Base-by-base conservation (phyloP, 2,888 invertebrate species). In the Mesopsocus fuscifrons region DNA sequence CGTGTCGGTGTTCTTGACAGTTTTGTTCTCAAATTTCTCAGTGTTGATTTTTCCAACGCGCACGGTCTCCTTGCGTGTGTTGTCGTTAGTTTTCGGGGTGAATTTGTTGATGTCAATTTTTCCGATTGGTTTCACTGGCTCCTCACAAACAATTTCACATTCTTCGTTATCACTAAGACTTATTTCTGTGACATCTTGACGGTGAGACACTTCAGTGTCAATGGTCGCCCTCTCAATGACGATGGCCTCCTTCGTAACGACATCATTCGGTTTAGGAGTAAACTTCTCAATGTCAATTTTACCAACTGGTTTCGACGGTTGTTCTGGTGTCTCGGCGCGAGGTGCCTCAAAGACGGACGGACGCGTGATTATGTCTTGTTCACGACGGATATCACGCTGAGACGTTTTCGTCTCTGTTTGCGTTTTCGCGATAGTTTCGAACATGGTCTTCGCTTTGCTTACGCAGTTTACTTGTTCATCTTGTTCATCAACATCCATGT, bases 381-480 rank as follows among this genome's bases (percentile, higher is more conserved):
- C 32, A 16, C 16, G n/a, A 9, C 26, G 26, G n/a, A 30, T n/a
- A 11, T 41, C 41, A 9, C 21, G 9, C 22, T 31, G 15, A 22
- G 23, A 15, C 13, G 41, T 41, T 30, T 41, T 41, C 11, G 20
- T 33, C 11, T 40, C 43, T 2, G 47, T 44, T 41, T 52, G 50
- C 16, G 51, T 50, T 34, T 49, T 55, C 8, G 69, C 67, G 48
- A 73, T 71, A 47, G 69, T 76, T 61, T 79, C 78, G 58, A 78
- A 78, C 30, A 78, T 56, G 32, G 71, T 73, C 57, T 77, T 78
- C 1, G 79, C 78, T 58, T 73, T 72, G 41, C 72, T 69, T 1
- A 78, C 73, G n/a, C 72, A 72, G n/a, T 51, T 54, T 1, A 52
- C 52, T 35, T 51, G 51, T 50, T 75, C 74, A 35, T 69, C 71